Conservation (phyloP, 2,888 invertebrate genomes). For the Agrotis ipsilon region DNA sequence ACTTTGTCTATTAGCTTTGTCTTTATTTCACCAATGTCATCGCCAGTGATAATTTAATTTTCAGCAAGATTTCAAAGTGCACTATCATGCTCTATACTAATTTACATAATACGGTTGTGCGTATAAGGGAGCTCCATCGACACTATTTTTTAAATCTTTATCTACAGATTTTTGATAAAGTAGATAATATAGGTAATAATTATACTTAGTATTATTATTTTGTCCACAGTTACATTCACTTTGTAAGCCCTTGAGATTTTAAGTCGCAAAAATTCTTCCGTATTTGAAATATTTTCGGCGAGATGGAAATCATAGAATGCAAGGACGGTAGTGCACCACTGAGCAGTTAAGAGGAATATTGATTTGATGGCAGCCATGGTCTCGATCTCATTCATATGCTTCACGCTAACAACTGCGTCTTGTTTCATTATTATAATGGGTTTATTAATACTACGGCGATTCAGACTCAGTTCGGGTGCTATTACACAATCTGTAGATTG, state of each 20-base stretch:
- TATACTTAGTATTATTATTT: conserved; percentile 21
- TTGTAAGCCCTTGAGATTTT: conserved; percentile 16
- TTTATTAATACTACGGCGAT: conserved; percentile 24
- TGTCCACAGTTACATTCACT: conserved; percentile 48
- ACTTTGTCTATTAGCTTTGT: neutral
- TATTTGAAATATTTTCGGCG: neutral
- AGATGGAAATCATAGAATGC: neutral
- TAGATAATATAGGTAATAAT: neutral
- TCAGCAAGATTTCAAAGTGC: conserved; percentile 1
- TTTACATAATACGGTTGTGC: neutral
- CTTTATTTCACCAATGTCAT: neutral
- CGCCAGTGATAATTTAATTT: neutral
- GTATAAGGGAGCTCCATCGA: neutral
- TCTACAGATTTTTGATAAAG: conserved; percentile 11
- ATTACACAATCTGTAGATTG: conserved; percentile 6
- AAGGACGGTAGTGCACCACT: neutral
- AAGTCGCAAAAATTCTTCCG: conserved; percentile 1
- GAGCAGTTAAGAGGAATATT: neutral
- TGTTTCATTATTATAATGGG: conserved; percentile 33
- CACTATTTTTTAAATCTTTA: conserved; percentile 5
- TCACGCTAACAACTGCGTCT: conserved; percentile 29
- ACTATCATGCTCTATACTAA: neutral
- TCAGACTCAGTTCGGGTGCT: conserved; percentile 2
- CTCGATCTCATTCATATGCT: conserved; percentile 40
- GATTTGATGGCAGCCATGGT: conserved; percentile 22